Base-by-base conservation (phyloP, 2,797 vertebrate genomes). In the Acanthurus leucopareius region DNA sequence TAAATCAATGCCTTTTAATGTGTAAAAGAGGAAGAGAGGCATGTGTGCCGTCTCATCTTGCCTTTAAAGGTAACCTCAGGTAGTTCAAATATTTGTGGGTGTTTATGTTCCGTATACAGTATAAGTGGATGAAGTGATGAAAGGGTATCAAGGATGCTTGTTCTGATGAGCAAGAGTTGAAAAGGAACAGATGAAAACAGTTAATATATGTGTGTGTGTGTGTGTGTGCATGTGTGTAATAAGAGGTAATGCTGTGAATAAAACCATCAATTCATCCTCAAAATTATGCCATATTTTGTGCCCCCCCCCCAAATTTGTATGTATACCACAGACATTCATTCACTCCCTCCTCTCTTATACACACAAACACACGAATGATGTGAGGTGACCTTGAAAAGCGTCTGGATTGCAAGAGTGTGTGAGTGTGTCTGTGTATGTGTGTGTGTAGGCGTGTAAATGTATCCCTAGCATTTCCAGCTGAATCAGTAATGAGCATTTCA, bases 401-500 rank as follows among this genome's bases (percentile, higher is more conserved):
- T 86, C 84, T 92, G 82, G 77, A 90, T 85, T 66, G 86, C 79
- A 81, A 45, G 80, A 65, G 47, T 75, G 78, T 57, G 47, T 64
- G 69, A 65, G 80, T 77, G 77, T 71, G 62, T 68, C 73, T 76
- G 84, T 56, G 68, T 71, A 62, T 75, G 85, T 73, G 79, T 73
- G 79, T 70, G 77, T 86, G 86, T 79, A 63, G 77, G 86, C 63
- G 88, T 92, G 92, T 93, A 25, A 93, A 94, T 90, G 91, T 93
- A 94, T 94, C 93, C 91, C 73, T 40, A 84, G 88, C 83, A 92
- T 92, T 94, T 93, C 90, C 86, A 91, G 93, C 93, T 95, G 94
- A 95, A 95, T 95, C 92, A 92, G 93, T 95, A 94, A 95, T 95
- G 92, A 94, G 91, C 90, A 92, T 94, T 95, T 95, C 93, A 95